Evolutionary conservation across 2,113 vertebrate genomes (phyloP).

Genomic region (Clarias macrocephalus): DNA sequence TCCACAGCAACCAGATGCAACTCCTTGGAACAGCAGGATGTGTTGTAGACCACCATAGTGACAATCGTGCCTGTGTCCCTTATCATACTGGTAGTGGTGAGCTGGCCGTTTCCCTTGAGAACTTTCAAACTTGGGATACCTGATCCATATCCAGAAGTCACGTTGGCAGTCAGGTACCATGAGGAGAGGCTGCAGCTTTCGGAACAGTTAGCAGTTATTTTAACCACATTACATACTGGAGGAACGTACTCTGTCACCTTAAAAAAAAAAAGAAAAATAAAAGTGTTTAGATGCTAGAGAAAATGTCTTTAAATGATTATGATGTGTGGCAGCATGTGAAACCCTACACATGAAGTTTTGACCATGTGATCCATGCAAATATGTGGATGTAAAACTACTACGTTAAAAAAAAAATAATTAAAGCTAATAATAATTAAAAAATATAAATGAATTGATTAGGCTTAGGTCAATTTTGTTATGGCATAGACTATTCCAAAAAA

Average conservation of each 20-base stretch:
- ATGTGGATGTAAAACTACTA: too few species aligned
- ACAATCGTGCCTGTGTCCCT: constrained; percentile 50
- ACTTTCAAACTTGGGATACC: constrained; percentile 60
- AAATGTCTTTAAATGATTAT: background rate
- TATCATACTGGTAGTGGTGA: constrained; percentile 54
- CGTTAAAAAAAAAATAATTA: too few species aligned
- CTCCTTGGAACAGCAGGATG: constrained; percentile 65
- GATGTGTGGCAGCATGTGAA: background rate
- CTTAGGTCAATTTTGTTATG: background rate
- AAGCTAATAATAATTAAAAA: too few species aligned
- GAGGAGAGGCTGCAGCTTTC: constrained; percentile 53
- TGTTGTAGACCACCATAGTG: constrained; percentile 58
- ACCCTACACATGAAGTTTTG: background rate
- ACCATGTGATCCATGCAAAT: background rate
- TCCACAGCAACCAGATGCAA: constrained; percentile 68
- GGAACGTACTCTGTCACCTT: constrained; percentile 63
- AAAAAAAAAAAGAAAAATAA: background rate
- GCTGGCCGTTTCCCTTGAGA: constrained; percentile 62
- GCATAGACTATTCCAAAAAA: background rate
- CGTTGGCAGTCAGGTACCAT: constrained; percentile 62
- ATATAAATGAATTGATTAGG: background rate
- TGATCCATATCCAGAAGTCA: constrained; percentile 61
- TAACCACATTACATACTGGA: constrained; percentile 58
- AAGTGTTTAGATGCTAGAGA: too few species aligned
- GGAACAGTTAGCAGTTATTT: constrained; percentile 21